phyloP scores from a whole-genome alignment of 2,888 invertebrate species.

The Melieria picta region DNA sequence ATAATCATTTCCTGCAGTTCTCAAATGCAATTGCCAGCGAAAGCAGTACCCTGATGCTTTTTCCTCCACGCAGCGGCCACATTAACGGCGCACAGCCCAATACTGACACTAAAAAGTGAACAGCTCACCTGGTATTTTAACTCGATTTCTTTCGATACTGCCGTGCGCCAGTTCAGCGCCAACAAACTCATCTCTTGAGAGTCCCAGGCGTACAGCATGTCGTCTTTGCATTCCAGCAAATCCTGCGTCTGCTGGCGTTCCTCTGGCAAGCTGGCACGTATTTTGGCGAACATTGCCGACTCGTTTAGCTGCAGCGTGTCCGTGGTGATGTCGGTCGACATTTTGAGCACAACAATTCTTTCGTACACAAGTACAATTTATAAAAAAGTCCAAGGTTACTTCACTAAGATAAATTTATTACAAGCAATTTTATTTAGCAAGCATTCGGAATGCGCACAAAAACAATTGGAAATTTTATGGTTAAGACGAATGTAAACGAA shows the following conservation, averaged over 20 bases:
- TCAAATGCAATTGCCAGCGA: no score
- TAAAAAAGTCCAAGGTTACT: slow-evolving; percentile 14
- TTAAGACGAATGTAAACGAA: slow-evolving; percentile 29
- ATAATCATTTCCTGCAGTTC: no score
- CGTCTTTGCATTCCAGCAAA: slow-evolving; percentile 71
- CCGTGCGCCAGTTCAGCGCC: slow-evolving; percentile 69
- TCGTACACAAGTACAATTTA: neutral
- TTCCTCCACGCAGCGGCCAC: no score
- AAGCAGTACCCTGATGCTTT: no score
- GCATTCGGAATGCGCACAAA: slow-evolving; percentile 3
- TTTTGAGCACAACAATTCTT: slow-evolving; percentile 11
- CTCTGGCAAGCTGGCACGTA: slow-evolving; percentile 68
- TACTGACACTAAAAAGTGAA: no score
- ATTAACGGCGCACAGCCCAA: no score
- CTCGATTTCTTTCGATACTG: slow-evolving; percentile 42
- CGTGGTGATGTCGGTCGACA: slow-evolving; percentile 46
- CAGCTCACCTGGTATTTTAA: slow-evolving; percentile 46
- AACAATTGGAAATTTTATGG: slow-evolving; percentile 18
- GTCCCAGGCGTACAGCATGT: slow-evolving; percentile 74
- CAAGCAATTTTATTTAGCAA: slow-evolving; percentile 7
- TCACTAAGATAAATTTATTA: slow-evolving; percentile 5
- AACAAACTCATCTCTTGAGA: slow-evolving; percentile 69
- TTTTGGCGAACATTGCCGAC: slow-evolving; percentile 69
- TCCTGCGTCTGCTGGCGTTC: slow-evolving; percentile 68
- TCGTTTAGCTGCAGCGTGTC: slow-evolving; percentile 71